Percentiles rank a stretch among this genome's conserved stretches.
Evolutionary conservation across 2,888 invertebrate genomes (phyloP).

Genomic region (Malachius bipustulatus): DNA sequence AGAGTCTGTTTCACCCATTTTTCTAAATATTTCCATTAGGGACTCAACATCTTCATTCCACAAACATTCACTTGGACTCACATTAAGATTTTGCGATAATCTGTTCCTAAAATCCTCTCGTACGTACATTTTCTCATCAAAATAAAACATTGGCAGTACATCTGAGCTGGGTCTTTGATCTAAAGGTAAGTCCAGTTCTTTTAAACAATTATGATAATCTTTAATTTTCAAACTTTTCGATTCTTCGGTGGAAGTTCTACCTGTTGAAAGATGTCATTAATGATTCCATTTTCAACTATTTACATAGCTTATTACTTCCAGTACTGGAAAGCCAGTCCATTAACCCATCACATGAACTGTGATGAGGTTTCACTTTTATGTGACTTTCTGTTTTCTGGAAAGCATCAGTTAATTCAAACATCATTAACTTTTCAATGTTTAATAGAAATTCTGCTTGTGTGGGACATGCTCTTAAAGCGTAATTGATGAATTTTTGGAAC

Average conservation of each 20-base stretch:
- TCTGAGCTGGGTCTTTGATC: slow-evolving; percentile 14
- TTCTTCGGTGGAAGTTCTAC: too few relatives aligned
- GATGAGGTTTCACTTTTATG: too few relatives aligned
- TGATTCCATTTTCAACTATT: too few relatives aligned
- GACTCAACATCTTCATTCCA: slow-evolving; percentile 32
- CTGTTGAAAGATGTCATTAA: too few relatives aligned
- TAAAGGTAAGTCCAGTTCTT: slow-evolving; percentile 23
- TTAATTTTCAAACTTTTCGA: slow-evolving; percentile 12
- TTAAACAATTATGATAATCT: slow-evolving; percentile 29
- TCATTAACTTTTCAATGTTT: slow-evolving; percentile 31
- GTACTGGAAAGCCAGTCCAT: too few relatives aligned
- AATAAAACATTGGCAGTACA: slow-evolving; percentile 28
- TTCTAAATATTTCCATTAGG: neutral
- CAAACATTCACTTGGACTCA: slow-evolving; percentile 25
- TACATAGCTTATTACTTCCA: too few relatives aligned
- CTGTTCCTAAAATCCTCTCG: slow-evolving; percentile 34
- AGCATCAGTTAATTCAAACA: slow-evolving; percentile 28
- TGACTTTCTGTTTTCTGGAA: too few relatives aligned
- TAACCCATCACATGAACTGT: too few relatives aligned
- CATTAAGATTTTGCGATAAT: slow-evolving; percentile 26
- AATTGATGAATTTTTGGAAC: slow-evolving; percentile 41
- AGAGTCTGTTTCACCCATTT: neutral
- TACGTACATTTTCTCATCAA: slow-evolving; percentile 30
- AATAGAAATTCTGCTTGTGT: slow-evolving; percentile 40
- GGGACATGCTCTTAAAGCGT: slow-evolving; percentile 35